Percentiles rank a stretch among this genome's conserved stretches.
phyloP scores from a whole-genome alignment of 2,888 invertebrate genomes.

The Prosapia bicincta region DNA sequence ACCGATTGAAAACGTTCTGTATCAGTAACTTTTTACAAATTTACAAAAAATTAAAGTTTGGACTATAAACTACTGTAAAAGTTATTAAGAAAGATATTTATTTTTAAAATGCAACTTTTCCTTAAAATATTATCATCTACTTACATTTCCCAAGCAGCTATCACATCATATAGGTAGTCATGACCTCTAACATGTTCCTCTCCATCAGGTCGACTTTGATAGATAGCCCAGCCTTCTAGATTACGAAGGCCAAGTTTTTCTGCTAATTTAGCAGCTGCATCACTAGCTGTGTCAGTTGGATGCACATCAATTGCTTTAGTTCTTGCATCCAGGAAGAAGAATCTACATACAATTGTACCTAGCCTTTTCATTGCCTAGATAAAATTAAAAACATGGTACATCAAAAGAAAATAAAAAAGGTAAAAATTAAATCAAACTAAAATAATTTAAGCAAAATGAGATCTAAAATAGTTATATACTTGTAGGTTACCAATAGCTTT shows the following conservation, averaged over 20 bases:
- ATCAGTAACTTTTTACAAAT: no score
- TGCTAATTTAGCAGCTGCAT: conserved; percentile 83
- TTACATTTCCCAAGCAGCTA: conserved; percentile 91
- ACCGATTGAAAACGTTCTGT: no score
- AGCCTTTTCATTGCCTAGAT: conserved; percentile 82
- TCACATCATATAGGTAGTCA: conserved; percentile 90
- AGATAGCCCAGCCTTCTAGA: conserved; percentile 93
- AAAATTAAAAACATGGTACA: no score
- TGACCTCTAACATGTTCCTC: conserved; percentile 90
- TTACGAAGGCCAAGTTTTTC: conserved; percentile 81
- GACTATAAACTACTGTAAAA: not conserved
- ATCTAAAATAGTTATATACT: no score
- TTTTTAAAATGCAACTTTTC: no score
- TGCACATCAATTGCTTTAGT: conserved; percentile 95
- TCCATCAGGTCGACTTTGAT: conserved; percentile 79
- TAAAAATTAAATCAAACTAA: no score
- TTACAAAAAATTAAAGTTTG: no score
- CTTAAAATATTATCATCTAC: conserved; percentile 41
- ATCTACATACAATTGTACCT: conserved; percentile 88
- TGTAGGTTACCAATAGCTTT: no score
- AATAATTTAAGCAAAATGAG: no score
- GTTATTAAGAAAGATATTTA: conserved; percentile 3
- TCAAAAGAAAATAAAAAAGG: no score
- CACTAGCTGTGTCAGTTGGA: conserved; percentile 90
- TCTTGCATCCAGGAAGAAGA: conserved; percentile 92